Percentiles rank a stretch among this genome's conserved stretches.
Conservation (phyloP, 2,797 vertebrate genomes). For the Sebastes alutus region DNA sequence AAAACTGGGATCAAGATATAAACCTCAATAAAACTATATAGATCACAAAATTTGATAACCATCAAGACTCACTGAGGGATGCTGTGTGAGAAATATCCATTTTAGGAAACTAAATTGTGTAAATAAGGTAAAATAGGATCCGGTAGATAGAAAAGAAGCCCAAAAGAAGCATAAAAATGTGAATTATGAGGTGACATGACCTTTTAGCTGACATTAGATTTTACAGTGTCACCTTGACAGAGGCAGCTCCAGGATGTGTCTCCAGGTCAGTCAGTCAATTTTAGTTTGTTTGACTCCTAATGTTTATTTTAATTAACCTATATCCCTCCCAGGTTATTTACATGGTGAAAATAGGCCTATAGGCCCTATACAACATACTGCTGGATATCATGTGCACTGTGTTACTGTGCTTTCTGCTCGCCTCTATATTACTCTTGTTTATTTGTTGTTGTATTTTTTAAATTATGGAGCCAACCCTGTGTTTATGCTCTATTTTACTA, state of each 20-base stretch:
- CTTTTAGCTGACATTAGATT: slow-evolving; percentile 27
- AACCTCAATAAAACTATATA: neutral
- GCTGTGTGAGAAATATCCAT: neutral
- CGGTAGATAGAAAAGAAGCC: neutral
- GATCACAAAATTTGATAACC: neutral
- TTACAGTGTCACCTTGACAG: slow-evolving; percentile 61
- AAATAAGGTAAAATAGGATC: neutral
- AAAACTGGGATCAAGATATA: neutral
- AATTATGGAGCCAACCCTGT: neutral
- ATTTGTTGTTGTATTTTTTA: neutral
- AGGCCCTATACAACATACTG: neutral
- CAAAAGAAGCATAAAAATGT: neutral
- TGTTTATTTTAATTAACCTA: neutral
- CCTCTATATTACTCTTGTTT: rapidly evolving
- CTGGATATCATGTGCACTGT: neutral
- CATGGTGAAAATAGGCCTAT: neutral
- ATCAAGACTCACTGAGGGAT: neutral
- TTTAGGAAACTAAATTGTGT: neutral
- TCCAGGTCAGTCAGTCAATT: neutral
- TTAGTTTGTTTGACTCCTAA: neutral
- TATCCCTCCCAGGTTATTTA: neutral
- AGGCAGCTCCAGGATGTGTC: neutral
- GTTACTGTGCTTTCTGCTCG: neutral
- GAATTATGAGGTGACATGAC: neutral
- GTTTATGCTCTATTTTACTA: neutral